A percentile compares a stretch with the other conserved stretches of the same genome.
These are phyloP conservation scores for Syngnathus acus DNA, from an alignment of 2,797 vertebrate species.

Conservation along the genomic window DNA sequence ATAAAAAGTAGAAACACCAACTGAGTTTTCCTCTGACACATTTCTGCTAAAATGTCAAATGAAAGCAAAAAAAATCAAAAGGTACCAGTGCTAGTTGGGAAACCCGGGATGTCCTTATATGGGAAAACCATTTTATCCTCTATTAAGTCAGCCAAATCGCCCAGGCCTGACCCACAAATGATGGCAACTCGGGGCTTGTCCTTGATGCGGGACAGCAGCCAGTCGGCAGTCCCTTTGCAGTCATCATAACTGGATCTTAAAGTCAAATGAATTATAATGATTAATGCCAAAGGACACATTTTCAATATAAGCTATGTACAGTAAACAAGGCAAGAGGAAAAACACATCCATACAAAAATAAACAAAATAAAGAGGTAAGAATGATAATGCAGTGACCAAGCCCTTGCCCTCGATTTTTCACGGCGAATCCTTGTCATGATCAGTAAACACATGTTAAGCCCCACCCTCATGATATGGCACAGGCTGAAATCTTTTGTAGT, in stretches of 20 bases:
- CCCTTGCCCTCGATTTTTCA: too few species aligned
- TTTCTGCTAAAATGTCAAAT: not conserved
- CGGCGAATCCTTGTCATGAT: too few species aligned
- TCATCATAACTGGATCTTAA: slow-evolving; percentile 62
- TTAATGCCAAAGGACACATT: not conserved
- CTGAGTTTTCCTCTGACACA: not conserved
- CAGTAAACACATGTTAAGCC: too few species aligned
- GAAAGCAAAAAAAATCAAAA: slow-evolving; percentile 1
- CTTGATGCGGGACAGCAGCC: slow-evolving; percentile 50
- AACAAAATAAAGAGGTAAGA: too few species aligned
- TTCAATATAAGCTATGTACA: not conserved
- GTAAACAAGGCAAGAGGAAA: not conserved
- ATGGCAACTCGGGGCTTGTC: slow-evolving; percentile 67
- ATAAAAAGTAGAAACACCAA: slow-evolving; percentile 16
- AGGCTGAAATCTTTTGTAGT: too few species aligned
- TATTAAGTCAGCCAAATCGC: slow-evolving; percentile 62
- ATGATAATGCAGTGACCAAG: too few species aligned
- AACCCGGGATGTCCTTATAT: slow-evolving; percentile 64
- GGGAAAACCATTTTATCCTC: slow-evolving; percentile 40
- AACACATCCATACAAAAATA: too few species aligned
- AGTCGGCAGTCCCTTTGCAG: slow-evolving; percentile 66
- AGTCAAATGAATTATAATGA: slow-evolving; percentile 1
- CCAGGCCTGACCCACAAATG: slow-evolving; percentile 75
- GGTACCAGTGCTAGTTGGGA: slow-evolving; percentile 70
- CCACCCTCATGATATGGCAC: too few species aligned